These are phyloP conservation scores for Drosophila sechellia DNA, from an alignment of 1,140 invertebrate genomes.

Conservation along the genomic window DNA sequence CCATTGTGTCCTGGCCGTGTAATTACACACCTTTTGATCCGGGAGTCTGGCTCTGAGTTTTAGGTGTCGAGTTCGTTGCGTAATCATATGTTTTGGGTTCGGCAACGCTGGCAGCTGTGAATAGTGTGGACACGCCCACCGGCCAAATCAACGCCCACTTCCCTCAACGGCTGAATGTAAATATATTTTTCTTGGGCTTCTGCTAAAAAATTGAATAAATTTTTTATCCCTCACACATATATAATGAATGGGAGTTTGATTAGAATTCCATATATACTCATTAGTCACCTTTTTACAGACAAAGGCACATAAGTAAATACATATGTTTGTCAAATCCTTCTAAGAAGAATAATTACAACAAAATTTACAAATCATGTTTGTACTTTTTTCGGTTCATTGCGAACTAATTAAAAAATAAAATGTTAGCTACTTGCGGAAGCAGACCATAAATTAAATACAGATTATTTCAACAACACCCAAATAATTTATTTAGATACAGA, in stretches of 20 bases:
- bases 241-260: neutral
- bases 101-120: constrained; percentile 53
- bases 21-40: constrained; percentile 58
- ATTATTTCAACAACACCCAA: neutral
- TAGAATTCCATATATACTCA: no score
- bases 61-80: constrained; percentile 77
- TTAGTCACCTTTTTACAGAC: no score
- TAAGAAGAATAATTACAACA: no score
- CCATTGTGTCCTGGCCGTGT: constrained; percentile 64
- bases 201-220: neutral
- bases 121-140: constrained; percentile 36
- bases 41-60: constrained; percentile 29
- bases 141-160: constrained; percentile 59
- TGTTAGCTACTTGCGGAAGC: neutral
- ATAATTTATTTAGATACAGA: constrained; percentile 2
- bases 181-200: constrained; percentile 13
- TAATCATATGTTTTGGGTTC: constrained; percentile 73
- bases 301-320: no score
- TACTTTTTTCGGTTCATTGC: no score
- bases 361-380: no score
- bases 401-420: neutral
- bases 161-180: constrained; percentile 44
- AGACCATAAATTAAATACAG: neutral
- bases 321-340: no score
- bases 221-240: neutral